These are phyloP conservation scores for Hirudinaria manillensis DNA, from an alignment of 2,888 invertebrate species.

Conservation along the genomic window DNA sequence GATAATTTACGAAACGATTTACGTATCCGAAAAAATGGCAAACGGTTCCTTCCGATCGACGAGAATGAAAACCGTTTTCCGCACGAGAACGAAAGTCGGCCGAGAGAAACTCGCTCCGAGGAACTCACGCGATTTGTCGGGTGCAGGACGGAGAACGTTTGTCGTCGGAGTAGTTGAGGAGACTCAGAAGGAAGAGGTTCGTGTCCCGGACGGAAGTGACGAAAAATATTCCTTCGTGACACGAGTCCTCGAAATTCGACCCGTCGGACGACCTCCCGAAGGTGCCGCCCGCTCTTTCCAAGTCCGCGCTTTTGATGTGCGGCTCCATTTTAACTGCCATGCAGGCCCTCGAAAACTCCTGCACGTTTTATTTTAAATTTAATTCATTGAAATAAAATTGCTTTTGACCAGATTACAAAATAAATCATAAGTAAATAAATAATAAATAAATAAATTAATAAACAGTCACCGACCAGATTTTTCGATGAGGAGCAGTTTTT, in stretches of 20 bases:
- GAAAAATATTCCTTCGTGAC: conserved; percentile 33
- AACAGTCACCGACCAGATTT: too few species aligned
- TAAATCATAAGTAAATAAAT: too few species aligned
- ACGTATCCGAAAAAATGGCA: too few species aligned
- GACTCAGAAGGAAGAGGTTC: conserved; percentile 35
- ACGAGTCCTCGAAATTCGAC: conserved; percentile 33
- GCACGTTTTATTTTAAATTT: neutral
- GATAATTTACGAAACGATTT: too few species aligned
- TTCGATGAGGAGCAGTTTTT: conserved; percentile 3
- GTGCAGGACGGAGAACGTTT: neutral
- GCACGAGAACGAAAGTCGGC: neutral
- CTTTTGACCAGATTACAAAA: neutral
- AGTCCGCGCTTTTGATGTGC: neutral
- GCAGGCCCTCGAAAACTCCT: neutral
- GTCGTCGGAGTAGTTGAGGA: conserved; percentile 27
- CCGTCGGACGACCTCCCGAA: conserved; percentile 23
- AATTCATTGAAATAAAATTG: neutral
- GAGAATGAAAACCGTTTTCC: neutral
- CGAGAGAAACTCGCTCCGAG: too few species aligned
- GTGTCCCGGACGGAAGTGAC: conserved; percentile 33
- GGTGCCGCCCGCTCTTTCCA: neutral
- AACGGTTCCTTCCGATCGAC: neutral
- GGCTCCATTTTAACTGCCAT: conserved; percentile 14
- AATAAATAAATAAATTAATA: too few species aligned
- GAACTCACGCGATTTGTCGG: neutral